Percentiles rank a stretch among this genome's conserved stretches.
Evolutionary conservation across 1,140 invertebrate genomes (phyloP).

Genomic region (Anastrepha ludens): DNA sequence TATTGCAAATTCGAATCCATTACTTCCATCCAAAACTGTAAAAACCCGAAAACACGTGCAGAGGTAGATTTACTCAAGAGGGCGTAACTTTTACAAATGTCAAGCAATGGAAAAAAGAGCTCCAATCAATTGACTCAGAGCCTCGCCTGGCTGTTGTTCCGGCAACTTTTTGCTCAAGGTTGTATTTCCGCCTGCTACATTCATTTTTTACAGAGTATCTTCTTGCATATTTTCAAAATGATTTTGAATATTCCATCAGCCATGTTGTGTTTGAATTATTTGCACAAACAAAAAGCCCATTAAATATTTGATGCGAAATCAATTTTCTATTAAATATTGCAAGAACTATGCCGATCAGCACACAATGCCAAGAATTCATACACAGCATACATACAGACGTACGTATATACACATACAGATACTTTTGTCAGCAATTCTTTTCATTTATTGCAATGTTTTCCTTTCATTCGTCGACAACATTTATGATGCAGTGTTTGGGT

Average conservation of each 20-base stretch:
- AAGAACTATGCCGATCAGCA: constrained; percentile 4
- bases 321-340: constrained; percentile 29
- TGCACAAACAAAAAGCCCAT: constrained; percentile 18
- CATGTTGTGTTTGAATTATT: constrained; percentile 1
- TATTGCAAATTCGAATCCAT: background rate
- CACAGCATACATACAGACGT: too few relatives aligned
- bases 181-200: too few relatives aligned
- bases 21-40: background rate
- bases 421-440: too few relatives aligned
- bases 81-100: too few relatives aligned
- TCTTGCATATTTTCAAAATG: background rate
- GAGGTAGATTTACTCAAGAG: too few relatives aligned
- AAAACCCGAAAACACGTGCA: too few relatives aligned
- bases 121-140: too few relatives aligned
- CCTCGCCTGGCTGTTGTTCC: too few relatives aligned
- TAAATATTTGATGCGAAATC: constrained; percentile 30
- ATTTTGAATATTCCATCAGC: background rate
- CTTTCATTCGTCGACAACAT: background rate
- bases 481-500: background rate
- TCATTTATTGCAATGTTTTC: background rate
- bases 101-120: too few relatives aligned
- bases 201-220: background rate
- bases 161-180: too few relatives aligned
- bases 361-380: too few relatives aligned
- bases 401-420: too few relatives aligned